Evolutionary conservation across 2,888 invertebrate species (phyloP).

Genomic region (Criorhina ranunculi): DNA sequence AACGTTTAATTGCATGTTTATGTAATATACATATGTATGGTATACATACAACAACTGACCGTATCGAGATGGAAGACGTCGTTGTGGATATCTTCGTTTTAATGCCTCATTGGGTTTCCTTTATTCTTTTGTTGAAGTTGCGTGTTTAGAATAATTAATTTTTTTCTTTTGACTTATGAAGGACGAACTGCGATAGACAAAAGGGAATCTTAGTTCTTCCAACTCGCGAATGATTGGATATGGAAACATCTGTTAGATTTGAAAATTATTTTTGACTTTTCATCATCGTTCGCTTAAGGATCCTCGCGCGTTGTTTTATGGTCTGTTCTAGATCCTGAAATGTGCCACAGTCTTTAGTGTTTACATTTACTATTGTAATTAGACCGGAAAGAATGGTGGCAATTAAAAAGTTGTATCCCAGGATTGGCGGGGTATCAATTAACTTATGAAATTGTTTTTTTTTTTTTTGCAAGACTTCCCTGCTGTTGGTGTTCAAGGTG

Average conservation of each 20-base stretch:
- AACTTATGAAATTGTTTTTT: slow-evolving; percentile 12
- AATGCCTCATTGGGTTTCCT: slow-evolving; percentile 9
- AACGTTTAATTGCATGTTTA: slow-evolving; percentile 39
- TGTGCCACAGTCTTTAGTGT: background rate
- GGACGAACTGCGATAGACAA: background rate
- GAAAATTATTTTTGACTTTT: slow-evolving; percentile 7
- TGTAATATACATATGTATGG: too few species aligned
- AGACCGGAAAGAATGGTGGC: background rate
- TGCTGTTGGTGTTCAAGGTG: background rate
- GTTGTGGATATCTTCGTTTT: background rate
- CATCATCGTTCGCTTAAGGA: background rate
- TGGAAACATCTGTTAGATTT: slow-evolving; percentile 38
- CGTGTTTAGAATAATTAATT: slow-evolving; percentile 72
- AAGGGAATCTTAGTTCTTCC: background rate
- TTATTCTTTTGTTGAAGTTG: slow-evolving; percentile 31
- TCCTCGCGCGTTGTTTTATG: slow-evolving; percentile 14
- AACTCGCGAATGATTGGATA: too few species aligned
- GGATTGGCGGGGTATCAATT: slow-evolving; percentile 28
- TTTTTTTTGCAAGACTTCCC: background rate
- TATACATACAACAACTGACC: slow-evolving; percentile 1
- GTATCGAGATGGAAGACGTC: background rate
- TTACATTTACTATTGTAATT: slow-evolving; percentile 2
- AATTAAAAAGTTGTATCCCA: slow-evolving; percentile 48
- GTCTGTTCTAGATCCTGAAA: background rate
- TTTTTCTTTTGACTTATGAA: slow-evolving; percentile 53